Conservation (phyloP, 2,113 vertebrate species). For the Pseudopodoces humilis region DNA sequence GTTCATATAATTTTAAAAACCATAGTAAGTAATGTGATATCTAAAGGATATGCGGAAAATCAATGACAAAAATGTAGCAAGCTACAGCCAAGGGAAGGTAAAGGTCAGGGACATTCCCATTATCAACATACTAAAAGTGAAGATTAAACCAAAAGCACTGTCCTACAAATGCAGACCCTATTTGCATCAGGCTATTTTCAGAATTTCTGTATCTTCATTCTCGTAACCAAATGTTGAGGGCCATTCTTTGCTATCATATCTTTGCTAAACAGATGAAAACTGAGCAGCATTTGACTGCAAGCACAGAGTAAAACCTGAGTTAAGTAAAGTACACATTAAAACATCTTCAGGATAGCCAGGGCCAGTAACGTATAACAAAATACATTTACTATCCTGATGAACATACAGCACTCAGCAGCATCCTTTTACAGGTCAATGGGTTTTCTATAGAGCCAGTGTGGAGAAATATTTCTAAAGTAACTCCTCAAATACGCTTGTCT, state of each 20-base stretch:
- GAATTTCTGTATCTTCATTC: not conserved
- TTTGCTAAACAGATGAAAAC: not conserved
- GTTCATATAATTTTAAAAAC: not conserved
- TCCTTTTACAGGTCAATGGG: conserved; percentile 69
- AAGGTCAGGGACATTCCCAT: not conserved
- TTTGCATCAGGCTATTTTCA: not conserved
- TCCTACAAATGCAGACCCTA: not conserved
- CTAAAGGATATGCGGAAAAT: not conserved
- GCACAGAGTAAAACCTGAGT: conserved; percentile 3
- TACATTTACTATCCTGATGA: conserved; percentile 35
- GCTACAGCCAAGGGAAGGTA: not conserved
- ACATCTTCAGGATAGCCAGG: conserved; percentile 24
- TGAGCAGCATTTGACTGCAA: not conserved
- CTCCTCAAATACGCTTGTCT: conserved; percentile 64
- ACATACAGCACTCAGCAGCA: conserved; percentile 17
- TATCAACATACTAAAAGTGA: not conserved
- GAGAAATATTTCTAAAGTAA: conserved; percentile 66
- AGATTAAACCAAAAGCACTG: not conserved
- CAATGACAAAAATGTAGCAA: not conserved
- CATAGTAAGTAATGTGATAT: not conserved
- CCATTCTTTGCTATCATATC: not conserved
- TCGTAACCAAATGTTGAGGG: not conserved
- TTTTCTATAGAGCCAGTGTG: conserved; percentile 57
- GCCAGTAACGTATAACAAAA: conserved; percentile 39
- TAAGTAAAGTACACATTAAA: conserved; percentile 34